Evolutionary conservation across 1,140 invertebrate species (phyloP).

Genomic region (Phthorimaea operculella): DNA sequence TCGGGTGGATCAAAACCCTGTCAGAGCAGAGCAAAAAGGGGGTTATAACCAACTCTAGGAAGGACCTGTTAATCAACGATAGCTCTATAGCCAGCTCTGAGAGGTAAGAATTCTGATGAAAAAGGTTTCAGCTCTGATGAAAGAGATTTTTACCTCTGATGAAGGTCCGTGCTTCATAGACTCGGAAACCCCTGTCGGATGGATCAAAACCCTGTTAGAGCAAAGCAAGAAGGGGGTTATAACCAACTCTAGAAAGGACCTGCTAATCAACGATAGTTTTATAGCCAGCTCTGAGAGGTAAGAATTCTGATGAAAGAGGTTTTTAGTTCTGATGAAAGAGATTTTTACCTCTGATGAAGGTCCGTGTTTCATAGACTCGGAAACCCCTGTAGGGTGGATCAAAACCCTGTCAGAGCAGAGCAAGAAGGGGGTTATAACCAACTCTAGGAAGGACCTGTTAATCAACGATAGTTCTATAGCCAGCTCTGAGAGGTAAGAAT

Average conservation of each 20-base stretch:
- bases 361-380: constrained; percentile 53
- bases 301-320: no score
- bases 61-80: constrained; percentile 3
- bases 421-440: constrained; percentile 36
- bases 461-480: constrained; percentile 32
- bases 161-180: constrained; percentile 59
- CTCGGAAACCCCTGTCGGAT: constrained; percentile 46
- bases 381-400: constrained; percentile 52
- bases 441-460: constrained; percentile 47
- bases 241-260: constrained; percentile 50
- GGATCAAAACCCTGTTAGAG: constrained; percentile 55
- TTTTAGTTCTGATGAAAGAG: no score
- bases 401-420: constrained; percentile 54
- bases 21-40: constrained; percentile 50
- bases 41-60: constrained; percentile 11
- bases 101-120: no score
- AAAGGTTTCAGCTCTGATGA: no score
- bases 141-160: not conserved
- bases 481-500: constrained; percentile 14
- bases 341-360: constrained; percentile 26
- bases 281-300: constrained; percentile 19
- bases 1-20: constrained; percentile 50
- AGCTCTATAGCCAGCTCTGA: not conserved
- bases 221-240: no score
- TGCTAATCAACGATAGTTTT: constrained; percentile 32